A percentile compares a stretch with the other conserved stretches of the same genome.
These are phyloP conservation scores for Amazona ochrocephala DNA, from an alignment of 2,797 vertebrate genomes.

Conservation along the genomic window DNA sequence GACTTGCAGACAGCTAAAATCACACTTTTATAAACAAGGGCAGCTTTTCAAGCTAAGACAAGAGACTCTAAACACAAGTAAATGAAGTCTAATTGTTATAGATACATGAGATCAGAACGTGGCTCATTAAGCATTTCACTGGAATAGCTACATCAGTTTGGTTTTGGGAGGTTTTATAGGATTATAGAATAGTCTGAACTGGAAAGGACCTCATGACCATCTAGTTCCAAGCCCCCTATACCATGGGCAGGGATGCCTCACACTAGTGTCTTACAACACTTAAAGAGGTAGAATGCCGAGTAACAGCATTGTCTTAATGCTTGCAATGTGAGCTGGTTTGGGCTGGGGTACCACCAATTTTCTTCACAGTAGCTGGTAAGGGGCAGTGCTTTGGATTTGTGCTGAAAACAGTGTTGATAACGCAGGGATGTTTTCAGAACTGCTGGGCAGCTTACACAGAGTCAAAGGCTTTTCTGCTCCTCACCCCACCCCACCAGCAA, in stretches of 20 bases:
- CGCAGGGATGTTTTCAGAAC: neutral
- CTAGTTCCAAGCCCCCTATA: neutral
- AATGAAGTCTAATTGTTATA: neutral
- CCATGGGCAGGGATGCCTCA: neutral
- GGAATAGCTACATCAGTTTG: neutral
- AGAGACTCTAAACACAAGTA: neutral
- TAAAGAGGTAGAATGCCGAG: neutral
- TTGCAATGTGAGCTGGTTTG: neutral
- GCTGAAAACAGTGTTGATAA: neutral
- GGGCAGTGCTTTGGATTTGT: neutral
- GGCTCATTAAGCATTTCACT: neutral
- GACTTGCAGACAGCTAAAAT: neutral
- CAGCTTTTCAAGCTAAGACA: neutral
- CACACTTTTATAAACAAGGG: neutral
- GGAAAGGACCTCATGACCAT: neutral
- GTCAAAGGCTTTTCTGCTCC: neutral
- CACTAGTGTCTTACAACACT: neutral
- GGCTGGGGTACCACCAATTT: neutral
- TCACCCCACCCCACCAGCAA: fast-evolving
- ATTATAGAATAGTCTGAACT: neutral
- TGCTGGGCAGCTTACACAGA: neutral
- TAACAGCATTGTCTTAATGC: neutral
- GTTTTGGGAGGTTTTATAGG: neutral
- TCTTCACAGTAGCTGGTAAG: neutral
- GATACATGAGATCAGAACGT: neutral